Evolutionary conservation across 2,113 vertebrate species (phyloP).

Genomic region (Conger conger): DNA sequence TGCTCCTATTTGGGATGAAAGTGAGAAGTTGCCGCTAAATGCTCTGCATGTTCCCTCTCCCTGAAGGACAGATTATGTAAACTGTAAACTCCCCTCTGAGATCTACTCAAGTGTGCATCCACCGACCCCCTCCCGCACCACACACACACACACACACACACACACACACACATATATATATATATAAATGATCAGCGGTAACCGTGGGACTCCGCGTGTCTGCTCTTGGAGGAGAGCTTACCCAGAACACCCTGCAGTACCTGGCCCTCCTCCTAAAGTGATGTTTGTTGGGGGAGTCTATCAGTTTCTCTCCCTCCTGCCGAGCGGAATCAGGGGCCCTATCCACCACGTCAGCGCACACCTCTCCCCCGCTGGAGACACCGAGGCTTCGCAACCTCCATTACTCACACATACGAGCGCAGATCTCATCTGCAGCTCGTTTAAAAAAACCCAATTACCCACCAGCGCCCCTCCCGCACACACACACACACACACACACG

Average conservation of each 20-base stretch:
- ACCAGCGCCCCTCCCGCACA: not conserved
- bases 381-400: constrained; percentile 60
- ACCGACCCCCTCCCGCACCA: too few relatives aligned
- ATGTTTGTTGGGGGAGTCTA: too few relatives aligned
- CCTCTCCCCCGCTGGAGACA: constrained; percentile 49
- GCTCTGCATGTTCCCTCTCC: not conserved
- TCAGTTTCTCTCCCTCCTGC: too few relatives aligned
- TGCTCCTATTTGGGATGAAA: not conserved
- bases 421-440: constrained; percentile 46
- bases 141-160: too few relatives aligned
- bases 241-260: too few relatives aligned
- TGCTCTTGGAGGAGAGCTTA: too few relatives aligned
- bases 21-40: not conserved
- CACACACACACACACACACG: too few relatives aligned
- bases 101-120: not conserved
- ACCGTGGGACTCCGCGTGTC: too few relatives aligned
- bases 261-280: too few relatives aligned
- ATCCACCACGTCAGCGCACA: not conserved
- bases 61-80: not conserved
- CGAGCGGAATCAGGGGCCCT: not conserved
- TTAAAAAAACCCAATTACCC: not conserved
- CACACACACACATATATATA: too few relatives aligned
- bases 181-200: too few relatives aligned
- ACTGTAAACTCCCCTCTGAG: not conserved
- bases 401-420: constrained; percentile 57